Evolutionary conservation across 2,888 invertebrate genomes (phyloP).

Genomic region (Schizaphis graminum): DNA sequence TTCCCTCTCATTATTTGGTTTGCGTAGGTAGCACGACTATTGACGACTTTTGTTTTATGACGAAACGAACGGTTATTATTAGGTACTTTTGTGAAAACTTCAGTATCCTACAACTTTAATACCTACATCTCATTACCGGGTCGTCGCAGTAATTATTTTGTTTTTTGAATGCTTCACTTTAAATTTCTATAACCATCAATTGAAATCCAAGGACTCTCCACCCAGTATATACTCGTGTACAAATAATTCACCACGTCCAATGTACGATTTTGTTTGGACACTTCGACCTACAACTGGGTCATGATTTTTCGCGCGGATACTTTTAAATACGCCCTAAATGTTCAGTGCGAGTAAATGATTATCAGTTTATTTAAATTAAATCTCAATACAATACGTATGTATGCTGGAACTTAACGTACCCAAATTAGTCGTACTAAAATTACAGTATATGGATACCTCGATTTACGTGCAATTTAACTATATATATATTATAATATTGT

Average conservation of each 20-base stretch:
- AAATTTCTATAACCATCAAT: background rate
- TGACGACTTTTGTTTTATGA: background rate
- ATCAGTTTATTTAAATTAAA: background rate
- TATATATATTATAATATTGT: background rate
- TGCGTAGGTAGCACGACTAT: background rate
- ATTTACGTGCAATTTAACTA: background rate
- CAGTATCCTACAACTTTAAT: background rate
- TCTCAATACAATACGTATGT: background rate
- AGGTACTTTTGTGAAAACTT: background rate
- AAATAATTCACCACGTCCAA: background rate
- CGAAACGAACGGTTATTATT: background rate
- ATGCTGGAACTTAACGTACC: background rate
- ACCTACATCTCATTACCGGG: background rate
- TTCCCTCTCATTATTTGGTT: background rate
- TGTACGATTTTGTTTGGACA: background rate
- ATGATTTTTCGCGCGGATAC: background rate
- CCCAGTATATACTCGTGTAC: background rate
- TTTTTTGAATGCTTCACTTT: background rate
- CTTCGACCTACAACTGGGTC: background rate
- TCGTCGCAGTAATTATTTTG: background rate
- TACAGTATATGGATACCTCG: background rate
- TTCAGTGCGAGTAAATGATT: background rate
- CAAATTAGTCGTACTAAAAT: constrained; percentile 2
- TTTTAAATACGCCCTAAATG: background rate
- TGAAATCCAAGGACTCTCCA: background rate